These are phyloP conservation scores for Epinephelus awoara DNA, from an alignment of 2,797 vertebrate species.

Conservation along the genomic window DNA sequence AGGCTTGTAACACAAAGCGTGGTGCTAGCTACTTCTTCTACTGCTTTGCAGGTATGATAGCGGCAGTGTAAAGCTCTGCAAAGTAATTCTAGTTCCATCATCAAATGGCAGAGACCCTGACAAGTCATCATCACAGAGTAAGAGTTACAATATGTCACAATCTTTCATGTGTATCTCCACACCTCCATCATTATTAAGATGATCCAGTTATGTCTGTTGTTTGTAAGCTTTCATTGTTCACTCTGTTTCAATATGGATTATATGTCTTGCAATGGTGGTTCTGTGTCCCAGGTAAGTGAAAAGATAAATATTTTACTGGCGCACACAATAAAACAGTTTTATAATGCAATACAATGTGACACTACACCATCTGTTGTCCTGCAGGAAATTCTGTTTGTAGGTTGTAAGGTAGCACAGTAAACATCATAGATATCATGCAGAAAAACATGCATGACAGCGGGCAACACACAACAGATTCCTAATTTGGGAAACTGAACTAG, in stretches of 20 bases:
- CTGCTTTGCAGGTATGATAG: neutral
- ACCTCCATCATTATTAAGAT: neutral
- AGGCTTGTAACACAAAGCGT: neutral
- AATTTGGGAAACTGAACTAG: conserved; percentile 51
- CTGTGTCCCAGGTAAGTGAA: conserved; percentile 25
- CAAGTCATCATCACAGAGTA: conserved; percentile 10
- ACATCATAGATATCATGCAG: conserved; percentile 28
- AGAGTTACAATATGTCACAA: neutral
- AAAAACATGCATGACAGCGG: conserved; percentile 32
- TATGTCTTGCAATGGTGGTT: conserved; percentile 9
- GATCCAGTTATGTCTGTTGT: conserved; percentile 19
- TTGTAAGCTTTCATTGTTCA: conserved; percentile 3
- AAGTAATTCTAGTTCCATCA: neutral
- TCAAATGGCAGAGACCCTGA: neutral
- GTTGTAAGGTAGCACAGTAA: conserved; percentile 23
- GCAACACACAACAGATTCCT: conserved; percentile 24
- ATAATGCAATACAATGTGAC: conserved; percentile 26
- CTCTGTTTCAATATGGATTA: conserved; percentile 17
- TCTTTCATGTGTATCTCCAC: neutral
- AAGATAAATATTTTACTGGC: conserved; percentile 36
- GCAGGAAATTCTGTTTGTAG: conserved; percentile 33
- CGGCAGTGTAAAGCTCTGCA: neutral
- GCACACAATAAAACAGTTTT: conserved; percentile 19
- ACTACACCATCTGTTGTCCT: conserved; percentile 35
- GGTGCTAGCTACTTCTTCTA: neutral